Evolutionary conservation across 2,113 vertebrate genomes (phyloP).

Genomic region (Tetrax tetrax): DNA sequence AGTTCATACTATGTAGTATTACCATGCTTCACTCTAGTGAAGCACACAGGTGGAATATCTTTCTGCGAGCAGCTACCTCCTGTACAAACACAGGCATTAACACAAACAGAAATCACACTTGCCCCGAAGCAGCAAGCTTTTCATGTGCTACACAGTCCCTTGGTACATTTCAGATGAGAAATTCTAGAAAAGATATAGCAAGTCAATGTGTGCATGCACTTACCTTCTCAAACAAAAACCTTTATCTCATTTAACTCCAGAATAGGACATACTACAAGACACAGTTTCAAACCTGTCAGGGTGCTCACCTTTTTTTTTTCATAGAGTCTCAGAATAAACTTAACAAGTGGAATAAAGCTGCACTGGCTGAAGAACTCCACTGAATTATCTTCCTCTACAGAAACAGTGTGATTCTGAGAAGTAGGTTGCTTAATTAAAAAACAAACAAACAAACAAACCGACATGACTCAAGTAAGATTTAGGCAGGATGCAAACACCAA

Average conservation of each 20-base stretch:
- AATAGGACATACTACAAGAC: accelerated
- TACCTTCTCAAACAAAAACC: background rate
- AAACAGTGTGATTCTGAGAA: background rate
- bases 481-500: background rate
- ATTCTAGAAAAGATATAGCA: background rate
- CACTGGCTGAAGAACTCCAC: background rate
- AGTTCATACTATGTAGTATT: background rate
- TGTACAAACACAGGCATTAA: no score
- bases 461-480: background rate
- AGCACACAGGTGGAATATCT: no score
- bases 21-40: background rate
- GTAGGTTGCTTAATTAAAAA: background rate
- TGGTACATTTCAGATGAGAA: background rate
- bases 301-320: background rate
- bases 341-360: background rate
- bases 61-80: background rate
- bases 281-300: background rate
- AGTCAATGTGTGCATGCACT: accelerated
- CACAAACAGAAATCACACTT: background rate
- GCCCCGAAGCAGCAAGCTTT: background rate
- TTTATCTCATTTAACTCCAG: background rate
- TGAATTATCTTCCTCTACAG: background rate
- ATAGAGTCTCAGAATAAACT: background rate
- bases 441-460: background rate
- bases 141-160: no score